Conservation (phyloP, 2,797 vertebrate genomes). For the Intellagama lesueurii region DNA sequence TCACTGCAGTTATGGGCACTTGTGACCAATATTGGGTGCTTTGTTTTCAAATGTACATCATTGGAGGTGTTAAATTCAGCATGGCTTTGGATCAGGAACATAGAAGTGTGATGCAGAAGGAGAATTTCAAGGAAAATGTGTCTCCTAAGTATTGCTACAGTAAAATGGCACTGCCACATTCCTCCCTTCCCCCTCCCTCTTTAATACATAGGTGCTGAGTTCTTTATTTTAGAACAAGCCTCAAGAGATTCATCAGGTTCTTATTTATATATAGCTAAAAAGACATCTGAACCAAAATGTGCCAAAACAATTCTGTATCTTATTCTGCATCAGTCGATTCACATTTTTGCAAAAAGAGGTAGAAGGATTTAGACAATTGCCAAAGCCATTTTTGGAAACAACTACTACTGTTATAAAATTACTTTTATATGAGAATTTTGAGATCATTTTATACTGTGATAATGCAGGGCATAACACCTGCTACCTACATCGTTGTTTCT, state of each 20-base stretch:
- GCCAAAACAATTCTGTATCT: background rate
- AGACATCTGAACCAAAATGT: background rate
- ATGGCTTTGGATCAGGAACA: background rate
- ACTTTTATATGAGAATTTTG: background rate
- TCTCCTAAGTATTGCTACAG: background rate
- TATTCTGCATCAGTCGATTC: background rate
- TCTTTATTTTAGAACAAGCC: background rate
- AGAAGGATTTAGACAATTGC: background rate
- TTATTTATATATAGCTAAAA: background rate
- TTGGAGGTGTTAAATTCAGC: background rate
- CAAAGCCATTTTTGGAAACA: background rate
- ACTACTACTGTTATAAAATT: background rate
- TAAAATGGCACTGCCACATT: background rate
- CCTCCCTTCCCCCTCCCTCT: background rate
- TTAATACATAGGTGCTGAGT: background rate
- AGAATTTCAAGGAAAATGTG: background rate
- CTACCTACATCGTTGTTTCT: background rate
- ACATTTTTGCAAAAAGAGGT: constrained; percentile 1
- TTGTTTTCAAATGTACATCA: background rate
- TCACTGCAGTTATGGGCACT: background rate
- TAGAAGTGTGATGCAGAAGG: background rate
- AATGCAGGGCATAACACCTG: background rate
- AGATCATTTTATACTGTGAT: background rate
- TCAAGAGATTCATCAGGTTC: background rate
- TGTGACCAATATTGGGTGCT: background rate